Conservation (phyloP, 2,888 invertebrate species). For the Linnaemya vulpina region DNA sequence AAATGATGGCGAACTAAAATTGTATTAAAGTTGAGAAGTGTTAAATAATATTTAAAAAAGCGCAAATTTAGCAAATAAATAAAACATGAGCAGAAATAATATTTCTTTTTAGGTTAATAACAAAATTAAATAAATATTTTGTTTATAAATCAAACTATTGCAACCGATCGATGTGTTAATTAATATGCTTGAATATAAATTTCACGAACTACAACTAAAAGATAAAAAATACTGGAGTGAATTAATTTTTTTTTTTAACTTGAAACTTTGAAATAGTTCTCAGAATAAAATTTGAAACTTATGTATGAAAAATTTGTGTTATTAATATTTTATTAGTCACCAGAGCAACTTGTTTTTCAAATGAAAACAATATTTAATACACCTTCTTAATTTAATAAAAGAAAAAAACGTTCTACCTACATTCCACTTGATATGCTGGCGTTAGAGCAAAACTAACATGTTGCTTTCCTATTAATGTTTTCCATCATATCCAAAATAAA, state of each 20-base stretch:
- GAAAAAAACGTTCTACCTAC: too few relatives aligned
- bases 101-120: slow-evolving; percentile 2
- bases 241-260: not conserved
- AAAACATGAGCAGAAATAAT: not conserved
- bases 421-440: too few relatives aligned
- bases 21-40: slow-evolving; percentile 9
- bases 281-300: not conserved
- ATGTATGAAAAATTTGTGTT: not conserved
- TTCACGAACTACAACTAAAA: not conserved
- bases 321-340: too few relatives aligned
- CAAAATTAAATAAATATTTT: slow-evolving; percentile 23
- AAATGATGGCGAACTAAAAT: not conserved
- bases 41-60: not conserved
- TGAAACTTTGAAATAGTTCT: not conserved
- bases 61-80: slow-evolving; percentile 10
- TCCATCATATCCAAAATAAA: too few relatives aligned
- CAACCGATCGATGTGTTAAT: not conserved
- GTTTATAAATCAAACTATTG: slow-evolving; percentile 1
- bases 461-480: too few relatives aligned
- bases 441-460: too few relatives aligned
- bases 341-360: too few relatives aligned
- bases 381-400: not conserved
- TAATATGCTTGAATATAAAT: slow-evolving; percentile 3
- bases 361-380: not conserved
- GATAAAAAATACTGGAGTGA: not conserved